Base-by-base conservation (phyloP, 2,113 vertebrate genomes). In the Saccopteryx bilineata region DNA sequence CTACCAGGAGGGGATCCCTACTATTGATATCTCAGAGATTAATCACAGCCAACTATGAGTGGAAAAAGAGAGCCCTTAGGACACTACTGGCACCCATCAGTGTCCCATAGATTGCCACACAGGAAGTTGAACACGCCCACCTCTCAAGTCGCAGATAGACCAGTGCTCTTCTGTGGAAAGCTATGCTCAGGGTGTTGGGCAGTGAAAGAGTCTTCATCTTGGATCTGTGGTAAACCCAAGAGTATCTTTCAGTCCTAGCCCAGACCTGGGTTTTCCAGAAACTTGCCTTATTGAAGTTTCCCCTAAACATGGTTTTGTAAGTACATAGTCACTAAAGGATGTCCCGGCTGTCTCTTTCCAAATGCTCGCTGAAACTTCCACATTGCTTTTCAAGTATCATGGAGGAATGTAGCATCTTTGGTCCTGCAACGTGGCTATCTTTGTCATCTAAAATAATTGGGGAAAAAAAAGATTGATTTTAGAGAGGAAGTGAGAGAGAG, bases 251-350 rank as follows among this genome's bases (percentile, higher is more conserved):
- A 39, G 58, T 60, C 74, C 39, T 9, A 65, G 21, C 56, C 39
- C 74, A 89, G 48, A 26, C 23, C 33, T 71, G 76, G 18, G 28
- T 21, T 95, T 93, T 89, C 95, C 17, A 91, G 74, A 46, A 76
- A 94, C 10, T 33, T 76, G 52, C 6, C 23, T 79, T 50, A 71
- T n/a, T 90, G 76, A 61, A 54, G 15, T 31, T 72, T 84, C 72
- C 85, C 58, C 15, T 9, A 28, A 92, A 52, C 4, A 4, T 9
- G 24, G 63, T 61, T n/a, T 60, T 33, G 24, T 58, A 81, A 69
- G 68, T 33, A 39, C 39, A 39, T 39, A 58, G 74, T 78, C 48
- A 69, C 39, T 23, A 23, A 61, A 71, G 69, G 76, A 17, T 31
- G 18, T 87, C 23, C 39, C 9, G 0, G 11, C 52, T n/a, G 10